Percentiles rank a stretch among this genome's conserved stretches.
phyloP scores from a whole-genome alignment of 2,888 invertebrate genomes.

The Acronicta alni region DNA sequence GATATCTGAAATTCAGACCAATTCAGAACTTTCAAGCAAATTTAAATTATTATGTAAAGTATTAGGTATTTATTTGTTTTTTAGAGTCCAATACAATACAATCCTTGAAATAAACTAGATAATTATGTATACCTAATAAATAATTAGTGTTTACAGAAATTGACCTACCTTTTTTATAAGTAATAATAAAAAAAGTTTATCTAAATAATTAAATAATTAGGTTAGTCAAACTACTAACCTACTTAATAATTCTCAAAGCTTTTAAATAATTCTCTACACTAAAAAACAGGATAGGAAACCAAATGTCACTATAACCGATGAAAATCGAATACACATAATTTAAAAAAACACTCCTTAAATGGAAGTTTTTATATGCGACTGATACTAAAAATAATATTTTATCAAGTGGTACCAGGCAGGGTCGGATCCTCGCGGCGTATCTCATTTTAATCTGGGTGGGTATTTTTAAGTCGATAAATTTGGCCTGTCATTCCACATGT shows the following conservation, averaged over 20 bases:
- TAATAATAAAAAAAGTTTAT: no score
- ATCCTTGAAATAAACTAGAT: no score
- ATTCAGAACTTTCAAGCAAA: no score
- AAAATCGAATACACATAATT: conserved; percentile 60
- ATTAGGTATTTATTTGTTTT: no score
- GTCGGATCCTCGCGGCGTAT: conserved; percentile 75
- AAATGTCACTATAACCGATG: conserved; percentile 52
- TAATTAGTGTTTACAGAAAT: no score
- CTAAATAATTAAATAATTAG: no score
- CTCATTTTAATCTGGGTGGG: conserved; percentile 84
- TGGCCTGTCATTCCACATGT: conserved; percentile 85
- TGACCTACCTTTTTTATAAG: no score
- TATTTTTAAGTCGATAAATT: conserved; percentile 88
- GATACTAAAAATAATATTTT: conserved; percentile 77
- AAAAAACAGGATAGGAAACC: conserved; percentile 51
- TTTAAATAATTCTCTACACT: conserved; percentile 20
- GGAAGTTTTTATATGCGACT: conserved; percentile 55
- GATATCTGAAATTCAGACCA: no score
- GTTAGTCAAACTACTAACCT: neutral
- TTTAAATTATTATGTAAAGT: no score
- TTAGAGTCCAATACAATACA: no score
- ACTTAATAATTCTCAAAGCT: conserved; percentile 18
- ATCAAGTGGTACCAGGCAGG: conserved; percentile 61
- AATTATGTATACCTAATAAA: no score
- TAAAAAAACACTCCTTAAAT: conserved; percentile 52